phyloP scores from a whole-genome alignment of 2,888 invertebrate species.

The Schizaphis graminum region DNA sequence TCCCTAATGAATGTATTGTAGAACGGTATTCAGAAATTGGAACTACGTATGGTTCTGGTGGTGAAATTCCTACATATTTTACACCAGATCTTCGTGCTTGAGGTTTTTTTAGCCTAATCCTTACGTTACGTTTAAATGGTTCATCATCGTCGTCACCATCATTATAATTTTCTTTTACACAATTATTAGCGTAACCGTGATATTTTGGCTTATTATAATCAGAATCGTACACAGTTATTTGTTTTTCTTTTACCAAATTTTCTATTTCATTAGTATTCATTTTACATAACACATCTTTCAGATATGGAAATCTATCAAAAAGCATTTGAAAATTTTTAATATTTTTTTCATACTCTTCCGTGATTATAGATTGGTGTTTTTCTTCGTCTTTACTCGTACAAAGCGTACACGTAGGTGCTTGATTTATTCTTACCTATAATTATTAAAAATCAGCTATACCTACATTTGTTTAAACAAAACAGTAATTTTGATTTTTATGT shows the following conservation, averaged over 20 bases:
- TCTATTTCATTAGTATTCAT: neutral
- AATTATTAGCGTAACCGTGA: neutral
- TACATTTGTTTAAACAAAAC: neutral
- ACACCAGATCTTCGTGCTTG: neutral
- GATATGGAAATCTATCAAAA: conserved; percentile 2
- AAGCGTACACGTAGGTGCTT: neutral
- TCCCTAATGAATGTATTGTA: conserved; percentile 8
- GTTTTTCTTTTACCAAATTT: neutral
- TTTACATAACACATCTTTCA: neutral
- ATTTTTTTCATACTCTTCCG: neutral
- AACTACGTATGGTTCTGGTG: conserved; percentile 26
- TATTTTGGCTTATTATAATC: neutral
- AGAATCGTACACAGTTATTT: neutral
- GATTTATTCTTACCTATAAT: neutral
- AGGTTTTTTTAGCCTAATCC: neutral
- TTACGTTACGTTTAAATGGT: neutral
- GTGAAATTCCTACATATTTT: conserved; percentile 17
- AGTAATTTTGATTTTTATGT: neutral
- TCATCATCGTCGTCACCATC: neutral
- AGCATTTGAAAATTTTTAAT: neutral
- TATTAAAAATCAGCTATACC: neutral
- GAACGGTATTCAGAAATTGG: conserved; percentile 45
- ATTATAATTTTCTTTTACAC: neutral
- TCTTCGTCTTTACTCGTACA: neutral
- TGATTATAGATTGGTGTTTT: neutral